These are phyloP conservation scores for Dendrocincla tyrannina DNA, from an alignment of 2,797 vertebrate species.

Conservation along the genomic window DNA sequence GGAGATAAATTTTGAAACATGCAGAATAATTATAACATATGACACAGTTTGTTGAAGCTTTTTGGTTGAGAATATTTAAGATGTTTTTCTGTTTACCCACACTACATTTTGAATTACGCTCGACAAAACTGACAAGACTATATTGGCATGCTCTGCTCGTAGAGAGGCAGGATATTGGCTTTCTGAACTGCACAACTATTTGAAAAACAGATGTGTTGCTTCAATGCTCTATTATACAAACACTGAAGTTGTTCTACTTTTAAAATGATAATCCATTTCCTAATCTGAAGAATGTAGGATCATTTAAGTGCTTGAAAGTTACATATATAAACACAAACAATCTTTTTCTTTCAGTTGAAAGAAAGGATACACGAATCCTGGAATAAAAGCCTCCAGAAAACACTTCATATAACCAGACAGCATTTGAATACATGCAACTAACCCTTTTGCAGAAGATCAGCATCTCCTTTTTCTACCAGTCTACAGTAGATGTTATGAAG, in stretches of 20 bases:
- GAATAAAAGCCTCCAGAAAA: background rate
- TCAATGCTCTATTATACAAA: background rate
- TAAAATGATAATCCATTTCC: background rate
- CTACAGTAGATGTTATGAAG: slow-evolving; percentile 85
- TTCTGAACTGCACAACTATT: background rate
- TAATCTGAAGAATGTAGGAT: background rate
- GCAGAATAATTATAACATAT: background rate
- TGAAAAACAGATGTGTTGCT: background rate
- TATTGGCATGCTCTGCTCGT: background rate
- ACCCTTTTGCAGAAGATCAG: slow-evolving; percentile 91
- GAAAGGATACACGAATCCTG: background rate
- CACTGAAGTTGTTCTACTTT: background rate
- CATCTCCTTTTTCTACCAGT: slow-evolving; percentile 88
- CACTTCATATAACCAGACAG: background rate
- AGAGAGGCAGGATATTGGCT: background rate
- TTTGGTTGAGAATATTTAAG: background rate
- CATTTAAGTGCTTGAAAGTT: background rate
- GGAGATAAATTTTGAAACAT: background rate
- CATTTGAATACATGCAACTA: background rate
- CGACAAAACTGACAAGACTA: background rate
- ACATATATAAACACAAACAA: background rate
- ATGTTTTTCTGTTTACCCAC: background rate
- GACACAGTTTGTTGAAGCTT: background rate
- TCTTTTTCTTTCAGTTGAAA: background rate
- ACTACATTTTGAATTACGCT: background rate